Evolutionary conservation across 2,888 invertebrate species (phyloP).

Genomic region (Ornithoptera alexandrae): DNA sequence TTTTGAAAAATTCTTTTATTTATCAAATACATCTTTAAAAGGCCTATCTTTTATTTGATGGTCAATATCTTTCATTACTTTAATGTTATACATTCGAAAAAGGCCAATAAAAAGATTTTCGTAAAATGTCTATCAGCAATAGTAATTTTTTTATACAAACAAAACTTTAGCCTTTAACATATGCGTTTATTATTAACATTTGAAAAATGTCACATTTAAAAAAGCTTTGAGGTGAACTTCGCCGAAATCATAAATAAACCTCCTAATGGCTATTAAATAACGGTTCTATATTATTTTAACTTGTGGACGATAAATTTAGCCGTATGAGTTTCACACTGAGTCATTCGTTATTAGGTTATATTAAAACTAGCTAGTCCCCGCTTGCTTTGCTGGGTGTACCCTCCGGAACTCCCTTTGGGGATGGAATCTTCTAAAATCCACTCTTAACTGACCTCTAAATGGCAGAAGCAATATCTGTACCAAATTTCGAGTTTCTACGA

Average conservation of each 20-base stretch:
- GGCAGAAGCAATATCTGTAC: no score
- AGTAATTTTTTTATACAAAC: background rate
- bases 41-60: no score
- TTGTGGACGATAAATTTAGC: background rate
- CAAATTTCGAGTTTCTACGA: no score
- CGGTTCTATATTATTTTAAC: background rate
- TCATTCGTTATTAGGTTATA: no score
- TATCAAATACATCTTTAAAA: background rate
- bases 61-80: background rate
- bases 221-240: background rate
- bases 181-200: conserved; percentile 5
- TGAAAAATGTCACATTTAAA: conserved; percentile 3
- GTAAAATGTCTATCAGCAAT: no score
- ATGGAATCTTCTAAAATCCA: no score
- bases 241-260: conserved; percentile 1
- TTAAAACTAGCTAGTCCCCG: no score
- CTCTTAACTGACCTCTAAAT: no score
- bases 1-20: background rate
- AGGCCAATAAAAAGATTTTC: background rate
- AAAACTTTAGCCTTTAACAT: background rate
- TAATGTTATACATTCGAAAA: background rate
- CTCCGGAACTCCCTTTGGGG: no score
- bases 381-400: no score
- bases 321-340: background rate
- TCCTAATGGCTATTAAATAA: conserved; percentile 7